Conservation (phyloP, 2,797 vertebrate genomes). For the Adrianichthys oophorus region DNA sequence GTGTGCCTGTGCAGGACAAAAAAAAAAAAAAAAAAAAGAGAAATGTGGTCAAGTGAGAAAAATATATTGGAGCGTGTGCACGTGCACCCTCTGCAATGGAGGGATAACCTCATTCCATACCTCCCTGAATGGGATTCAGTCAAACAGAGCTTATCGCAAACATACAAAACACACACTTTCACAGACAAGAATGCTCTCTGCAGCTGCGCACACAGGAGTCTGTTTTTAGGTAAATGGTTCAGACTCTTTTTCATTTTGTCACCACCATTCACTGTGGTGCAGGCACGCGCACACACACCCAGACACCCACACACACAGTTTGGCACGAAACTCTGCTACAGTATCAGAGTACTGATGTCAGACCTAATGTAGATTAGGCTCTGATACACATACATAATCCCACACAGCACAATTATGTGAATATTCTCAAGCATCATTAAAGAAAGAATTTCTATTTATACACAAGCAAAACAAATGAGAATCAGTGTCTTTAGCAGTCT, state of each 20-base stretch:
- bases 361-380: not conserved
- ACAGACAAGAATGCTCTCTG: slow-evolving; percentile 6
- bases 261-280: slow-evolving; percentile 1
- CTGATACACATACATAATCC: slow-evolving; percentile 1
- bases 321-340: slow-evolving; percentile 23
- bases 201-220: slow-evolving; percentile 1
- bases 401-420: not conserved
- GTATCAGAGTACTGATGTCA: slow-evolving; percentile 10
- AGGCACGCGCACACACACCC: slow-evolving; percentile 4
- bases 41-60: not conserved
- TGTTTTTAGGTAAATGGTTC: slow-evolving; percentile 20
- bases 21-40: slow-evolving; percentile 8
- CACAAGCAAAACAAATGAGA: too few species aligned
- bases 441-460: not conserved
- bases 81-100: slow-evolving; percentile 41
- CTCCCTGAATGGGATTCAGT: slow-evolving; percentile 48
- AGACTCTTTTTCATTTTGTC: not conserved
- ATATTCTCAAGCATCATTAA: not conserved
- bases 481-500: too few species aligned
- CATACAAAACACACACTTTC: slow-evolving; percentile 19
- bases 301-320: slow-evolving; percentile 14
- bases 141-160: slow-evolving; percentile 30
- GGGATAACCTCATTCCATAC: slow-evolving; percentile 45
- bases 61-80: slow-evolving; percentile 1
- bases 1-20: not conserved